Base-by-base conservation (phyloP, 2,888 invertebrate genomes). In the Plebejus melissa region DNA sequence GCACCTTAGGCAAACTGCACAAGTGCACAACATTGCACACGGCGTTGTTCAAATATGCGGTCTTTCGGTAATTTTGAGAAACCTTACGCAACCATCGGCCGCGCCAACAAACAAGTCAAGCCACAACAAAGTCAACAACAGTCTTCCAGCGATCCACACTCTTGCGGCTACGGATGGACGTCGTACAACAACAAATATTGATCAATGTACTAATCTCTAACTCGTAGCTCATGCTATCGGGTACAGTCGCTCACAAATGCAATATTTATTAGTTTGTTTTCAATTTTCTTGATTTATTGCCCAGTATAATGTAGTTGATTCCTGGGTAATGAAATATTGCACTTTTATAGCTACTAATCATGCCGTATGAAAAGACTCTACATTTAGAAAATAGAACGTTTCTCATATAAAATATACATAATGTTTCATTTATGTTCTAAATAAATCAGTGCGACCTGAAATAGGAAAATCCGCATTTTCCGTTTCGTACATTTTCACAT, bases 1-100 rank as follows among this genome's bases (percentile, higher is more conserved):
- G 3, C 50, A 50, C 11, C 50, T 11, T 2, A 50, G 50, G 13
- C 50, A 50, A 50, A 11, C 4, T 50, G 50, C 50, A 50, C 54
- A 54, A 28, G 9, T 60, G 60, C 32, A 65, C 32, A 32, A 28
- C 11, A 65, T 32, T 54, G 54, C 54, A 16, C 54, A 54, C 54
- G 54, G 65, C 5, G 32, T 16, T 4, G 75, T 60, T 74, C n/a
- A 22, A 22, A 76, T 74, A 69, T 72, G 75, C 76, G 76, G 76
- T 76, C 74, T 76, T 69, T 77, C 70, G 77, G 79, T 81, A 81
- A 82, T 82, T 79, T 80, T 78, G 81, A 79, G 80, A 79, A 81
- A 80, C 76, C 78, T 84, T 83, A 79, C 80, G 82, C 77, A 82
- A 83, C 78, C 13, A 77, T 80, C 80, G 79, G 79, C 80, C 79